Evolutionary conservation across 1,140 invertebrate genomes (phyloP).

Genomic region (Glomeris maerens): DNA sequence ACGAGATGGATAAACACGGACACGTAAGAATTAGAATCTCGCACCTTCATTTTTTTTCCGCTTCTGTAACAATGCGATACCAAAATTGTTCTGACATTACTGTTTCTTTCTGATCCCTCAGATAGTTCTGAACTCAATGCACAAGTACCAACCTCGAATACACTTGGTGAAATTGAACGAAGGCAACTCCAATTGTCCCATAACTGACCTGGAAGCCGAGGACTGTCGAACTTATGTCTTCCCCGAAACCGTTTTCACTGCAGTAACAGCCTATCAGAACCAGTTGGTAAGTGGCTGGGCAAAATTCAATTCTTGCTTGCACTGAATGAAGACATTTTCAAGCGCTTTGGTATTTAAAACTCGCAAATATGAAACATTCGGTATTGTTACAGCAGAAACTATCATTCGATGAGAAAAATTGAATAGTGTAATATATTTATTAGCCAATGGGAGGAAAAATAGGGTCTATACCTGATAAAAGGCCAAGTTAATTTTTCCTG

Average conservation of each 20-base stretch:
- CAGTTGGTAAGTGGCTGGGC: conserved; percentile 46
- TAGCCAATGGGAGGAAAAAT: too few relatives aligned
- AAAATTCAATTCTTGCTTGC: too few relatives aligned
- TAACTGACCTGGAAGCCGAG: conserved; percentile 37
- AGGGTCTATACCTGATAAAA: too few relatives aligned
- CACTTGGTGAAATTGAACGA: conserved; percentile 41
- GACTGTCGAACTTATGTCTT: conserved; percentile 46
- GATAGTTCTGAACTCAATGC: conserved; percentile 58
- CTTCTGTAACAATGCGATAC: neutral
- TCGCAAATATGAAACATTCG: too few relatives aligned
- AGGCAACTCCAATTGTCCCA: conserved; percentile 24
- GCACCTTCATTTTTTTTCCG: neutral
- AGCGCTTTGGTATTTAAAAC: too few relatives aligned
- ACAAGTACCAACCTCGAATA: conserved; percentile 52
- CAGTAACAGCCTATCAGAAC: conserved; percentile 56
- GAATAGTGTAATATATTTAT: too few relatives aligned
- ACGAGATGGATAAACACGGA: conserved; percentile 50
- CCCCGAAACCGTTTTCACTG: conserved; percentile 50
- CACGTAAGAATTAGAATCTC: conserved; percentile 39
- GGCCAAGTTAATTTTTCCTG: too few relatives aligned
- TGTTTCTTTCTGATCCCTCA: conserved; percentile 24
- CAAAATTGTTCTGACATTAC: neutral
- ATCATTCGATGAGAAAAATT: too few relatives aligned
- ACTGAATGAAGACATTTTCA: too few relatives aligned
- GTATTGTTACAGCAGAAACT: too few relatives aligned